A percentile compares a stretch with the other conserved stretches of the same genome.
Evolutionary conservation across 2,797 vertebrate genomes (phyloP).

Genomic region (Eupleurogrammus muticus): DNA sequence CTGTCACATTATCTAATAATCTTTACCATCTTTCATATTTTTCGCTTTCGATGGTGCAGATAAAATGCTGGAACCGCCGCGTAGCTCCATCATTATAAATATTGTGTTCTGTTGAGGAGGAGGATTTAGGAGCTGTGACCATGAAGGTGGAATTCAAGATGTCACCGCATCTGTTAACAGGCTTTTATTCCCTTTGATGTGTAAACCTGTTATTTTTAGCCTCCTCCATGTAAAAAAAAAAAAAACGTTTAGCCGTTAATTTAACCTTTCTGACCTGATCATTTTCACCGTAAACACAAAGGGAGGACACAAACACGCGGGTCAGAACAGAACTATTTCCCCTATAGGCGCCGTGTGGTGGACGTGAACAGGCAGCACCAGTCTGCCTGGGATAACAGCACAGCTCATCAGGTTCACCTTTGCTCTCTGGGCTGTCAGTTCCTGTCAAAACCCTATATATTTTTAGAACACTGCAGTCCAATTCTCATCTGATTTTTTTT

Average conservation of each 20-base stretch:
- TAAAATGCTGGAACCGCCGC: background rate
- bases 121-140: constrained; percentile 31
- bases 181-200: constrained; percentile 50
- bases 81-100: constrained; percentile 10
- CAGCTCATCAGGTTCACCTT: constrained; percentile 50
- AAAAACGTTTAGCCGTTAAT: constrained; percentile 9
- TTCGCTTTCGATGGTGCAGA: constrained; percentile 3
- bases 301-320: background rate
- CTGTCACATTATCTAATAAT: constrained; percentile 2
- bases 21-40: constrained; percentile 19
- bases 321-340: constrained; percentile 22
- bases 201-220: constrained; percentile 31
- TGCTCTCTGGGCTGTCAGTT: constrained; percentile 42
- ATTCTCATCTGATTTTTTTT: constrained; percentile 11
- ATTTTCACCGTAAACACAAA: constrained; percentile 25
- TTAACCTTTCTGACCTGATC: background rate
- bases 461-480: constrained; percentile 49
- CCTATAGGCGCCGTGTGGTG: background rate
- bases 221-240: too few relatives aligned
- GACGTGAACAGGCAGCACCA: background rate
- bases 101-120: constrained; percentile 19
- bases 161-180: constrained; percentile 45
- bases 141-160: constrained; percentile 50
- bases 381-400: constrained; percentile 42
- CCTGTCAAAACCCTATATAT: constrained; percentile 56